These are phyloP conservation scores for Drosophila lini DNA, from an alignment of 1,140 invertebrate genomes.

Conservation along the genomic window DNA sequence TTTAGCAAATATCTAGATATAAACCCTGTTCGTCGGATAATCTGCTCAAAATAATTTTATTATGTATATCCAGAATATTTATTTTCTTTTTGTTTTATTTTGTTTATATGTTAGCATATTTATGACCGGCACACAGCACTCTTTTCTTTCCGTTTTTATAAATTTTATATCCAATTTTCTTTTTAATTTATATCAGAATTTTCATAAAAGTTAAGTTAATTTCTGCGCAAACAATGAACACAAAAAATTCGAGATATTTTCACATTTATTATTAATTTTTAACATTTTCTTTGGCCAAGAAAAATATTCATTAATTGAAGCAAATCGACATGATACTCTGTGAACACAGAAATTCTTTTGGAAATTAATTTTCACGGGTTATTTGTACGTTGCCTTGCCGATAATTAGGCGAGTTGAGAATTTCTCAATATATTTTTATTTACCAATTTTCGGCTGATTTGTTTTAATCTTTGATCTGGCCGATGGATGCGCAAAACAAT, in stretches of 20 bases:
- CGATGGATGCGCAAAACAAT: slow-evolving; percentile 20
- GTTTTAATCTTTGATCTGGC: slow-evolving; percentile 63
- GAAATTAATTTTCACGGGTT: slow-evolving; percentile 28
- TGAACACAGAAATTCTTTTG: slow-evolving; percentile 3
- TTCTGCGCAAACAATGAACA: not conserved
- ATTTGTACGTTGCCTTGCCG: slow-evolving; percentile 16
- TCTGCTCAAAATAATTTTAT: slow-evolving; percentile 11
- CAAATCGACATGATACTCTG: slow-evolving; percentile 8
- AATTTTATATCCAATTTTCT: not conserved
- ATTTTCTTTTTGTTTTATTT: slow-evolving; percentile 9
- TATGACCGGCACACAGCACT: slow-evolving; percentile 16
- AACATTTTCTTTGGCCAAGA: not conserved
- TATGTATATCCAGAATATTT: not conserved
- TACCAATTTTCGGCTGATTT: slow-evolving; percentile 74
- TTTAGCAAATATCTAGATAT: not conserved
- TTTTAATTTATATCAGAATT: not conserved
- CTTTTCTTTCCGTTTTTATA: not conserved
- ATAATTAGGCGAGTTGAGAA: slow-evolving; percentile 56
- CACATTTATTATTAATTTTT: slow-evolving; percentile 6
- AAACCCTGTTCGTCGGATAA: slow-evolving; percentile 6
- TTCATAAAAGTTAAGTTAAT: not conserved
- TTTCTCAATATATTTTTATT: slow-evolving; percentile 51
- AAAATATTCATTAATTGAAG: slow-evolving; percentile 25
- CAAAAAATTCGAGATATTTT: slow-evolving; percentile 5
- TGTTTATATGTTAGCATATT: slow-evolving; percentile 23